Conservation (phyloP, 2,888 invertebrate species). For the Chrysomela aeneicollis region DNA sequence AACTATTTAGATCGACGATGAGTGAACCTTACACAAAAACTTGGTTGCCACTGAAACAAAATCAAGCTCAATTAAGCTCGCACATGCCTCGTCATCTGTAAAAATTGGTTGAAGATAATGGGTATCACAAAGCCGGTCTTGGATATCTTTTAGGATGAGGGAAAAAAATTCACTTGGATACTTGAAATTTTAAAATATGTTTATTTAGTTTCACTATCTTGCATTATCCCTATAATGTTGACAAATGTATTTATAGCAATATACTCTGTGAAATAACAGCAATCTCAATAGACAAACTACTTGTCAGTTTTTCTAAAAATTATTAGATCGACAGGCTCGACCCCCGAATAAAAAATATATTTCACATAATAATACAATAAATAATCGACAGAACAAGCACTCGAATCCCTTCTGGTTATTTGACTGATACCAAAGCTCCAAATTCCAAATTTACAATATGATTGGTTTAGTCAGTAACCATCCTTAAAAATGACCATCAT, state of each 20-base stretch:
- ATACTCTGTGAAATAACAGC: slow-evolving; percentile 33
- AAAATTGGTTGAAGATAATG: too few species aligned
- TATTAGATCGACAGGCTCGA: background rate
- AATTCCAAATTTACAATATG: background rate
- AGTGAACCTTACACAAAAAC: too few species aligned
- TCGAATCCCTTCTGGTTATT: background rate
- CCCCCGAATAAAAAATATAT: slow-evolving; percentile 9
- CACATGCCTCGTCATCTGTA: too few species aligned
- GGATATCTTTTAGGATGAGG: too few species aligned
- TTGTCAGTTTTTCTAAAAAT: slow-evolving; percentile 1
- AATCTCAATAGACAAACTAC: slow-evolving; percentile 22
- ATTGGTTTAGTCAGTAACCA: too few species aligned
- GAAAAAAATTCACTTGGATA: background rate
- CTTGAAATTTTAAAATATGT: slow-evolving; percentile 31
- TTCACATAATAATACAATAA: slow-evolving; percentile 17
- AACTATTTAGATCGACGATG: too few species aligned
- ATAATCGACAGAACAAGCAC: slow-evolving; percentile 1
- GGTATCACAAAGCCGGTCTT: too few species aligned
- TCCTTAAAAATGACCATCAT: too few species aligned
- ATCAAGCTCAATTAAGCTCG: too few species aligned
- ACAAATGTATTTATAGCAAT: slow-evolving; percentile 34
- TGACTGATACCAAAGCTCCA: background rate
- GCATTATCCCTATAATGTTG: slow-evolving; percentile 32
- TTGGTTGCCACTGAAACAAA: too few species aligned
- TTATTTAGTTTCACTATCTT: slow-evolving; percentile 35